Evolutionary conservation across 2,797 vertebrate genomes (phyloP), one percentile per base, ranked within the genome.

Genomic region (Acanthopagrus latus): DNA sequence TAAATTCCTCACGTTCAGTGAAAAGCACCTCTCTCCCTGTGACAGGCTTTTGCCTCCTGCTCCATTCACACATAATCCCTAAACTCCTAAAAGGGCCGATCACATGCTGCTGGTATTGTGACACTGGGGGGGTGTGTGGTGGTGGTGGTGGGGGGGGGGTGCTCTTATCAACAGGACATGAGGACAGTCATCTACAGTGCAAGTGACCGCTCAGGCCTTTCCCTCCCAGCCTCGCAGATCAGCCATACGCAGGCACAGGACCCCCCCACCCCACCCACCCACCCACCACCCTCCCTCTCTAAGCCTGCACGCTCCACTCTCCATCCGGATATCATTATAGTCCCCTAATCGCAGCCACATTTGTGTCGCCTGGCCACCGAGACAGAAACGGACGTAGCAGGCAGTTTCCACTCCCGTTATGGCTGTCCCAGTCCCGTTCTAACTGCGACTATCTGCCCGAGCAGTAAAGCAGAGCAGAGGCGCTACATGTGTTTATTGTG

Each of bases 371-470:
- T 74, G 84, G 82, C 77, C 91, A 93, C 87, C 50, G 83, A 92
- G 76, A 91, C 91, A 91, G 88, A 86, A 85, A 92, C 86, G 86
- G 84, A 82, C 72, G n/a, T 66, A 86, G 82, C 83, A 65, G 89
- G 81, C 87, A 92, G 89, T 95, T 96, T 96, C 95, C 95, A 95
- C 94, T 96, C 95, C 95, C 79, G 86, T 95, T 95, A 95, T 93
- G 95, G 94, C 85, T 70, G 76, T 91, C 81, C 79, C 83, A 76
- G 71, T 87, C 85, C 84, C 76, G 44, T 77, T 87, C 83, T 59
- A 27, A 76, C 84, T 71, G 78, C 13, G 29, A 87, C 88, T 86
- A 81, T 91, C 86, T 89, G 88, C 75, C 81, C 85, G 86, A 90
- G 86, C 81, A 81, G 73, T 91, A 91, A 92, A 93, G 90, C 91